These are phyloP conservation scores for Macrobrachium rosenbergii DNA, from an alignment of 1,140 invertebrate species.

Conservation along the genomic window DNA sequence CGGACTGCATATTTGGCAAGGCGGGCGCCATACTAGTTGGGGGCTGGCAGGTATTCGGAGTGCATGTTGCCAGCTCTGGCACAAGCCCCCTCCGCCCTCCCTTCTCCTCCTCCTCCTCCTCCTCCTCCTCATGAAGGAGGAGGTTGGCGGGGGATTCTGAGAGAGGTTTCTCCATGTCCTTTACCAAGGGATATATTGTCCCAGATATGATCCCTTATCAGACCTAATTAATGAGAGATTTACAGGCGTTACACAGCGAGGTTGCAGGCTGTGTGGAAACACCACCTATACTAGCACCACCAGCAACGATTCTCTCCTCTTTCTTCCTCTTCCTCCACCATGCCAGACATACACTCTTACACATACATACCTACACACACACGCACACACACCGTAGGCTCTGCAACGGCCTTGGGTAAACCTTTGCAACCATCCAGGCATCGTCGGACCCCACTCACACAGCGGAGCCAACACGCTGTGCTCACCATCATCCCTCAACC, in stretches of 20 bases:
- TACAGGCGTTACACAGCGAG: too few relatives aligned
- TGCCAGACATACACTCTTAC: slow-evolving; percentile 29
- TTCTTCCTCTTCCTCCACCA: slow-evolving; percentile 21
- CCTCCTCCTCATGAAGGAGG: background rate
- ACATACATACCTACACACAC: slow-evolving; percentile 1
- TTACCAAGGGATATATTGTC: too few relatives aligned
- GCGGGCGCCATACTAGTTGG: slow-evolving; percentile 61
- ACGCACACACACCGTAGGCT: slow-evolving; percentile 53
- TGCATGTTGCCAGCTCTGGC: slow-evolving; percentile 61
- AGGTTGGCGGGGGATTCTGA: too few relatives aligned
- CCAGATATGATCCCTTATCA: too few relatives aligned
- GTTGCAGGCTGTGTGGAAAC: too few relatives aligned
- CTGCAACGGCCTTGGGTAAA: slow-evolving; percentile 61
- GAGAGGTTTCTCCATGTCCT: too few relatives aligned
- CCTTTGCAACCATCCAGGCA: slow-evolving; percentile 47
- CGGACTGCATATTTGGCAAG: slow-evolving; percentile 61
- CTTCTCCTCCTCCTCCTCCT: background rate
- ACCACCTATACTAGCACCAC: background rate
- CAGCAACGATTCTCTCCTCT: slow-evolving; percentile 17
- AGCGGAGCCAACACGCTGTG: slow-evolving; percentile 12
- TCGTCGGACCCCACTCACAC: slow-evolving; percentile 19
- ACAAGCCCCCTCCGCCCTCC: slow-evolving; percentile 32
- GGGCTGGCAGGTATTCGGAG: slow-evolving; percentile 59
- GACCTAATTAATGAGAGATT: too few relatives aligned
- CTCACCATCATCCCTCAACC: background rate